Evolutionary conservation across 2,888 invertebrate genomes (phyloP).

Genomic region (Acutogordius australiensis): DNA sequence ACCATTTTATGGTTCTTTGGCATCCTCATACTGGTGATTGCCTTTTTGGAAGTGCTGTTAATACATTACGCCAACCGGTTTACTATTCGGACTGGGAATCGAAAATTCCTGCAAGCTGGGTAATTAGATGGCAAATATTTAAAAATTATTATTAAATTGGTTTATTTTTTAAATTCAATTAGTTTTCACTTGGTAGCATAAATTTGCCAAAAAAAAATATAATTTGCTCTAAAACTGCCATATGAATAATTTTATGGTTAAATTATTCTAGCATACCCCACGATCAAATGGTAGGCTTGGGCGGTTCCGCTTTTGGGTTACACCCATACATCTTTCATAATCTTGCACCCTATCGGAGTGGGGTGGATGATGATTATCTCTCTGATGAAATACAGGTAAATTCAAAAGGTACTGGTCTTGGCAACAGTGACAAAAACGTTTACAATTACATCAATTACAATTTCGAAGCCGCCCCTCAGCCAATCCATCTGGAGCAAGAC

Average conservation of each 20-base stretch:
- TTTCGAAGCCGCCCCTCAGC: neutral
- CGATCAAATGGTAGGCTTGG: no score
- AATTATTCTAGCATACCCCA: no score
- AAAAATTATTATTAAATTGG: no score
- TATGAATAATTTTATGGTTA: no score
- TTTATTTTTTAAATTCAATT: no score
- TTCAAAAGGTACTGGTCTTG: neutral
- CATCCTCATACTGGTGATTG: neutral
- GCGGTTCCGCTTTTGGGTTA: no score
- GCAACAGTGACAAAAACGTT: neutral
- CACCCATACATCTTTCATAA: no score
- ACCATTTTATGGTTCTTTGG: neutral
- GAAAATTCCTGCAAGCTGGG: neutral
- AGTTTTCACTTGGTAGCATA: no score
- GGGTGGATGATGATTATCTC: no score
- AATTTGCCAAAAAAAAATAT: no score
- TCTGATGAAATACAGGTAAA: neutral
- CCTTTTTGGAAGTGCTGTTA: neutral
- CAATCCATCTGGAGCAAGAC: neutral
- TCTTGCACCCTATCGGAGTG: no score
- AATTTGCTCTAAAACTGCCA: no score
- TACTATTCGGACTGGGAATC: neutral
- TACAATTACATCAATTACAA: neutral
- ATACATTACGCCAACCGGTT: neutral
- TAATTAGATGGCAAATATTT: neutral